A percentile compares a stretch with the other conserved stretches of the same genome.
Evolutionary conservation across 1,140 invertebrate genomes (phyloP).

Genomic region (Drosophila serrata): DNA sequence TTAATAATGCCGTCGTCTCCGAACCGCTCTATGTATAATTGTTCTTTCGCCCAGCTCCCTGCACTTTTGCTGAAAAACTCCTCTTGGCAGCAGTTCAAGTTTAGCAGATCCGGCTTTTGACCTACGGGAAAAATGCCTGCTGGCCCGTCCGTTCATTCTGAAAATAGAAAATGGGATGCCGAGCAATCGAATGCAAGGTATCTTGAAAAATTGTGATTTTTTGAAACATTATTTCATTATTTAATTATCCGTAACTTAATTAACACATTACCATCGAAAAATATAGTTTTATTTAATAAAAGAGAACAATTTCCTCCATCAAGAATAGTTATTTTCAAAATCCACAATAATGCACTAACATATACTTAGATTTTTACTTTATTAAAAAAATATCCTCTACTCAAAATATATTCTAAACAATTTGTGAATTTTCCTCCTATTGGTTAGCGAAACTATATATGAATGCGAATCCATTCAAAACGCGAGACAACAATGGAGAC

Average conservation of each 20-base stretch:
- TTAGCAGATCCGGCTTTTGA: constrained; percentile 67
- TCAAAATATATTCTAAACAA: constrained; percentile 15
- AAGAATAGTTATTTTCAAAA: neutral
- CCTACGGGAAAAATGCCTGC: constrained; percentile 48
- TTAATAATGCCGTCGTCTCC: constrained; percentile 52
- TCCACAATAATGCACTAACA: neutral
- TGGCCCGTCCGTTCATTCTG: constrained; percentile 1
- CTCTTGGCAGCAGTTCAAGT: constrained; percentile 60
- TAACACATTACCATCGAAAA: neutral
- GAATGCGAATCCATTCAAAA: constrained; percentile 22
- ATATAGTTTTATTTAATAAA: neutral
- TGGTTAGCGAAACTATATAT: neutral
- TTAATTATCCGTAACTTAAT: too few species aligned
- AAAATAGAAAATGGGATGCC: constrained; percentile 43
- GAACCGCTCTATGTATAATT: constrained; percentile 7
- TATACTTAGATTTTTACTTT: neutral
- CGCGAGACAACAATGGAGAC: constrained; percentile 8
- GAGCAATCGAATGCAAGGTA: constrained; percentile 4
- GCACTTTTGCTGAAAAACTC: constrained; percentile 29
- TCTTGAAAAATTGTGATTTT: neutral
- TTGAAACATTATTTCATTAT: too few species aligned
- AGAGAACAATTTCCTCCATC: neutral
- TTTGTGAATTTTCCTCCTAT: neutral
- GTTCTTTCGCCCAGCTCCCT: constrained; percentile 11
- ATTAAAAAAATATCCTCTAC: neutral